phyloP scores from a whole-genome alignment of 2,888 invertebrate species.

The Hypselothyrea guttata region DNA sequence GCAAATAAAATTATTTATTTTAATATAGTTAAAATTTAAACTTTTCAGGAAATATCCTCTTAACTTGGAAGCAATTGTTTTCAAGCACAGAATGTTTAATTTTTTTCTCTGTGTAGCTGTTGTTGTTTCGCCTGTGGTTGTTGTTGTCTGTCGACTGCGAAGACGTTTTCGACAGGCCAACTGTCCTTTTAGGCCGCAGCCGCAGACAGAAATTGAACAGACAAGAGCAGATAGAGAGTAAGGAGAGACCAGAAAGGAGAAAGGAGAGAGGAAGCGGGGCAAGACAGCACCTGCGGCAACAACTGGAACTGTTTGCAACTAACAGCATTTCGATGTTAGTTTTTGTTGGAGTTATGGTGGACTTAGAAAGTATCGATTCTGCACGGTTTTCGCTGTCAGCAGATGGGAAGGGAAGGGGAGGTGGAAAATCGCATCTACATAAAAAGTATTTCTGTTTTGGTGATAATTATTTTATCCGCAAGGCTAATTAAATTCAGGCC shows the following conservation, averaged over 20 bases:
- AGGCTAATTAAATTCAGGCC: background rate
- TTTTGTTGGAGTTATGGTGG: slow-evolving; percentile 15
- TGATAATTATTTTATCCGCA: slow-evolving; percentile 6
- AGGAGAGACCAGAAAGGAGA: no score
- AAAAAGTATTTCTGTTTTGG: slow-evolving; percentile 14
- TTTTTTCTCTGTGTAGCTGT: slow-evolving; percentile 12
- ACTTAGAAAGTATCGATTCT: slow-evolving; percentile 28
- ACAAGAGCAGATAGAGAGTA: no score
- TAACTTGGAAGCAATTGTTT: no score
- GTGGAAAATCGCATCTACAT: slow-evolving; percentile 10
- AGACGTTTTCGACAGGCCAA: slow-evolving; percentile 66
- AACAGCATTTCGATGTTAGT: slow-evolving; percentile 57
- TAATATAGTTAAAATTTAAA: no score
- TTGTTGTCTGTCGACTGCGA: slow-evolving; percentile 44
- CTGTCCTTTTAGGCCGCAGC: slow-evolving; percentile 62
- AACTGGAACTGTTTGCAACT: slow-evolving; percentile 44
- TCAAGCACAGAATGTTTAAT: no score
- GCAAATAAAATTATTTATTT: no score
- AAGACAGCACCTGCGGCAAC: slow-evolving; percentile 33
- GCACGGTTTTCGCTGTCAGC: no score
- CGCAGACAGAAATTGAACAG: slow-evolving; percentile 46
- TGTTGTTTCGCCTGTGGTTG: slow-evolving; percentile 12
- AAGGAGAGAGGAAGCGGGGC: no score
- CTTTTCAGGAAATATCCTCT: no score
- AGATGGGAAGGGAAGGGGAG: background rate